Evolutionary conservation across 2,113 vertebrate genomes (phyloP).

Genomic region (Xenus cinereus): DNA sequence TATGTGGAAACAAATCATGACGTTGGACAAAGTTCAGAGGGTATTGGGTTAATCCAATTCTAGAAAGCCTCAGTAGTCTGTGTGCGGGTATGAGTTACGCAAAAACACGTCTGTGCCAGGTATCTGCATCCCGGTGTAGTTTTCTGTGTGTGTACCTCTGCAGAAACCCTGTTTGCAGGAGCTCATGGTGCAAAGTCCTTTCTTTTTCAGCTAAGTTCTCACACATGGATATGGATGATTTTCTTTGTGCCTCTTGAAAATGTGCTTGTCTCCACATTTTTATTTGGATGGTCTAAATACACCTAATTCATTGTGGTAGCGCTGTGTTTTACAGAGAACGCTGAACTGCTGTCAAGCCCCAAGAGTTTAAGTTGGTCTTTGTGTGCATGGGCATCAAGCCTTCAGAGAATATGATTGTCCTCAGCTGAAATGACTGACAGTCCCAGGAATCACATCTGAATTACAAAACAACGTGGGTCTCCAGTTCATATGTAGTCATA

Average conservation of each 20-base stretch:
- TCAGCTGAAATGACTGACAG: not conserved
- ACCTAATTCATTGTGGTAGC: not conserved
- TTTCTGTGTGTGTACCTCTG: not conserved
- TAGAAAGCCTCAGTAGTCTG: not conserved
- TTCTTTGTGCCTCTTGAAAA: not conserved
- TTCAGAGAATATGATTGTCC: not conserved
- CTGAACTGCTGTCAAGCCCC: not conserved
- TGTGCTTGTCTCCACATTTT: not conserved
- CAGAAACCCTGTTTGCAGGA: not conserved
- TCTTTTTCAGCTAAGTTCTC: not conserved
- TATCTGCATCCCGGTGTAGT: not conserved
- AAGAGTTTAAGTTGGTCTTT: not conserved
- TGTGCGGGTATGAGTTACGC: not conserved
- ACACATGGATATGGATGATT: not conserved
- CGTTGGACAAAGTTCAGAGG: not conserved
- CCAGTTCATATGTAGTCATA: not conserved
- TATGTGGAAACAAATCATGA: accelerated
- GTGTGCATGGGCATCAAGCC: not conserved
- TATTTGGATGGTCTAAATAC: not conserved
- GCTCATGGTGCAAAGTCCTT: not conserved
- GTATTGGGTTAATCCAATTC: not conserved
- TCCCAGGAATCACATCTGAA: not conserved
- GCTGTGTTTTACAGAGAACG: not conserved
- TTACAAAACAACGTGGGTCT: not conserved
- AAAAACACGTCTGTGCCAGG: not conserved